phyloP scores from a whole-genome alignment of 2,113 vertebrate genomes.

The Bombycilla garrulus region DNA sequence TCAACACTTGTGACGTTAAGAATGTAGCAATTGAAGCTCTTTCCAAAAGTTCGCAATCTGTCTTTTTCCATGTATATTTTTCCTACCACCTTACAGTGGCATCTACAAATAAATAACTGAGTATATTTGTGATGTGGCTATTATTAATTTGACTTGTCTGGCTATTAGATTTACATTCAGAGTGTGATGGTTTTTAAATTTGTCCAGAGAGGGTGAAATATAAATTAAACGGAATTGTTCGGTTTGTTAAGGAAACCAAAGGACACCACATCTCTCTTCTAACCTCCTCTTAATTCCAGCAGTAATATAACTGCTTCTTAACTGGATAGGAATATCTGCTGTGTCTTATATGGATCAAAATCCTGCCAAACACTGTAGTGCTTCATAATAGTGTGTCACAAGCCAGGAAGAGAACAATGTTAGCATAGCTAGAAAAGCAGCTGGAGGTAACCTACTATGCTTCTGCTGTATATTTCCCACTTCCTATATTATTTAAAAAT shows the following conservation, averaged over 20 bases:
- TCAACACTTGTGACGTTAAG: neutral
- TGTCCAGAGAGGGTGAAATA: neutral
- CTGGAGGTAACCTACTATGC: neutral
- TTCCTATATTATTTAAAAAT: neutral
- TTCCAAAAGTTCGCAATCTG: neutral
- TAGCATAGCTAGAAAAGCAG: neutral
- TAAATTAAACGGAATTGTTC: neutral
- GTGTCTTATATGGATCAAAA: neutral
- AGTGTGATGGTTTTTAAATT: neutral
- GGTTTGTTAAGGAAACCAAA: neutral
- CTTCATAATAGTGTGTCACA: neutral
- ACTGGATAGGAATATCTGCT: neutral
- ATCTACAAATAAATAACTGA: neutral
- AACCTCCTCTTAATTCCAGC: neutral
- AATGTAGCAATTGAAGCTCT: neutral
- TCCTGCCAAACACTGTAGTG: neutral
- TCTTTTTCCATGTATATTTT: neutral
- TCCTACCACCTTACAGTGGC: neutral
- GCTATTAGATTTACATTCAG: neutral
- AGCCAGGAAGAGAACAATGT: neutral
- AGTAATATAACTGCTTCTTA: neutral
- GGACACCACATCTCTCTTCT: neutral
- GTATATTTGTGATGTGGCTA: neutral
- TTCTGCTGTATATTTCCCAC: neutral
- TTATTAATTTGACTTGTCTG: neutral